Base-by-base conservation (phyloP, 2,113 vertebrate species). In the Montifringilla adamsi region DNA sequence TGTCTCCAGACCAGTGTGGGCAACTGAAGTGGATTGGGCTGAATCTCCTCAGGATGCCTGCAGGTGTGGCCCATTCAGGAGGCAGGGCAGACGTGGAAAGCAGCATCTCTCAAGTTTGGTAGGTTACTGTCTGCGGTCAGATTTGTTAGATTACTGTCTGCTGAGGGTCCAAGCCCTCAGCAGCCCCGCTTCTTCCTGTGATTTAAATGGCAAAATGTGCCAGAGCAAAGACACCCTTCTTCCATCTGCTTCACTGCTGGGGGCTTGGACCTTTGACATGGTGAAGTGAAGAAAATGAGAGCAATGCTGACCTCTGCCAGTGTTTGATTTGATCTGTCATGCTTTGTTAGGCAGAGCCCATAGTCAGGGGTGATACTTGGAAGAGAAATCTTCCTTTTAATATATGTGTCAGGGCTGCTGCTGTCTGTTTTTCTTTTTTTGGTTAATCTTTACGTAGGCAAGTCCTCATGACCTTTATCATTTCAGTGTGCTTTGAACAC, bases 181-280 rank as follows among this genome's bases (percentile, higher is more conserved):
- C 28, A 13, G 7, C 37, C 23, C 8, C 6, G 3, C 49, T 76
- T 59, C 15, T 83, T 14, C 26, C n/a, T 68, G 35, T 35, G 31
- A 62, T 73, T 91, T 77, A 56, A 69, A 75, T 19, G 37, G 43
- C 30, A 58, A n/a, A 69, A 49, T 2, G 13, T 78, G 47, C 31
- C 0, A 0, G 17, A 58, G n/a, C 27, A 30, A 0, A 6, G 66
- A 23, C 1, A 7, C 33, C 10, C 7, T 84, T 6, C 23, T 60
- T 86, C 35, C 41, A 33, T 43, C 56, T 20, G 15, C 56, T 90
- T 4, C 1, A 50, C 43, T 59, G 35, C 53, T 1, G 2, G 8
- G 24, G 18, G 9, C 55, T 89, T 26, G 33, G 37, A 33, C 55
- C 68, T 93, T 76, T 12, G 4, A 7, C 9, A 6, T 10, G 6